Evolutionary conservation across 2,113 vertebrate species (phyloP).

Genomic region (Dascyllus trimaculatus): DNA sequence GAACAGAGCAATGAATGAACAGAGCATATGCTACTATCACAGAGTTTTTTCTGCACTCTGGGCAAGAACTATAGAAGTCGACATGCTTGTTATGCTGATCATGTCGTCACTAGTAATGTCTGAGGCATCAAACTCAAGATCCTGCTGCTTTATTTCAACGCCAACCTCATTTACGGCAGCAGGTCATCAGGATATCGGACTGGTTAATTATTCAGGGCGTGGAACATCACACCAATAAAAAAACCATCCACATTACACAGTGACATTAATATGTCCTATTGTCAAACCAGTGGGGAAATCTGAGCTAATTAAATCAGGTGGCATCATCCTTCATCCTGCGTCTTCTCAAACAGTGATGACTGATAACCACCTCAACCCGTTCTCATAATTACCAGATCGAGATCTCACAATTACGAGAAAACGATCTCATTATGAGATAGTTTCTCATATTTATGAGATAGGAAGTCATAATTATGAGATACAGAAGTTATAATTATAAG

Average conservation of each 20-base stretch:
- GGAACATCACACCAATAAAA: not conserved
- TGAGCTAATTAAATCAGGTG: not conserved
- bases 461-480: conserved; percentile 5
- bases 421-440: not conserved
- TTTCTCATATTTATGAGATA: conserved; percentile 19
- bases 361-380: conserved; percentile 9
- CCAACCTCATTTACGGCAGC: not conserved
- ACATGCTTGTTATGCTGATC: conserved; percentile 17
- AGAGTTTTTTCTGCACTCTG: not conserved
- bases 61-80: conserved; percentile 5
- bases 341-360: conserved; percentile 1
- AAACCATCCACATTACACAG: not conserved
- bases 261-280: conserved; percentile 11
- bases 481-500: conserved; percentile 13
- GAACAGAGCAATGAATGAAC: not conserved
- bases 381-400: conserved; percentile 6
- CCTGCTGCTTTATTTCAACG: not conserved
- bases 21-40: not conserved
- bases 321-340: not conserved
- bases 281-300: conserved; percentile 18
- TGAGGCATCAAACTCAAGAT: not conserved
- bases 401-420: conserved; percentile 4
- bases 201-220: not conserved
- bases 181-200: not conserved
- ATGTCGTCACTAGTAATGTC: conserved; percentile 1